A percentile compares a stretch with the other conserved stretches of the same genome.
Conservation (phyloP, 2,888 invertebrate genomes). For the Plagodis dolabraria region DNA sequence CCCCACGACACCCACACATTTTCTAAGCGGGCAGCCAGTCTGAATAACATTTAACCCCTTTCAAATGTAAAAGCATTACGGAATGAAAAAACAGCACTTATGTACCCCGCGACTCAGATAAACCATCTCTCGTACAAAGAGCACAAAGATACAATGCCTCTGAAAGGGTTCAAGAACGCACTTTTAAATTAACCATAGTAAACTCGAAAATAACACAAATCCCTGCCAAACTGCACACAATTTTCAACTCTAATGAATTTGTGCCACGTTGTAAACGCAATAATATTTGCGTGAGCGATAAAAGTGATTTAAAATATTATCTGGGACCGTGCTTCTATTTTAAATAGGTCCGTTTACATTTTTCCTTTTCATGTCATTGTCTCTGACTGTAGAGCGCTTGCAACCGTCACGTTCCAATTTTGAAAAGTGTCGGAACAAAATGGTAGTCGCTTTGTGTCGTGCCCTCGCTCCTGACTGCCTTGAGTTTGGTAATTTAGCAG, state of each 20-base stretch:
- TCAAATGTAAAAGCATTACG: constrained; percentile 85
- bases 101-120: constrained; percentile 84
- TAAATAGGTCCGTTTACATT: constrained; percentile 84
- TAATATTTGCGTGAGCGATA: constrained; percentile 50
- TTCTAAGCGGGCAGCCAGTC: constrained; percentile 77
- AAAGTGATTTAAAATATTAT: constrained; percentile 71
- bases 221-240: constrained; percentile 46
- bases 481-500: constrained; percentile 80
- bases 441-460: constrained; percentile 79
- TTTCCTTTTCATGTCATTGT: constrained; percentile 85
- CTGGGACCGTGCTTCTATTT: constrained; percentile 72
- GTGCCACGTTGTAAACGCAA: constrained; percentile 30
- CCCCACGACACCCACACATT: constrained; percentile 79
- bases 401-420: constrained; percentile 85
- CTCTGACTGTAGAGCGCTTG: constrained; percentile 81
- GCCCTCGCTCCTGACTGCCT: constrained; percentile 59
- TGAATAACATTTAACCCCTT: constrained; percentile 85
- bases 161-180: constrained; percentile 86
- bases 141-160: constrained; percentile 85
- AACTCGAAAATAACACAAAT: constrained; percentile 61
- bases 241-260: constrained; percentile 48
- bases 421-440: constrained; percentile 85
- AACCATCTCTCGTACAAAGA: constrained; percentile 84
- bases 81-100: constrained; percentile 85
- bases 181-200: constrained; percentile 81